Base-by-base conservation (phyloP, 1,140 invertebrate genomes). In the Cyphomyrmex costatus region DNA sequence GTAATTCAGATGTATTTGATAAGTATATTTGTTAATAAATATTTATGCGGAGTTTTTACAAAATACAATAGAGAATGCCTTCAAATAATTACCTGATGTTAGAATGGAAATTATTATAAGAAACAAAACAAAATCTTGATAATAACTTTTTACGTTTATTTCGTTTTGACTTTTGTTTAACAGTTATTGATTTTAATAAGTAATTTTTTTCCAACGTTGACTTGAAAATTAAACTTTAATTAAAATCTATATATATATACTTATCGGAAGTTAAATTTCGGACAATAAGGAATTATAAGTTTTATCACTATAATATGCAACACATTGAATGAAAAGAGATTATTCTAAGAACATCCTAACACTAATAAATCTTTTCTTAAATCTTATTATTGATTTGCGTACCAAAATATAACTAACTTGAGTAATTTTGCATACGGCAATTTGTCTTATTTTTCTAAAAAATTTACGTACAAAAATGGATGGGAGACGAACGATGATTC, bases 1-100 rank as follows among this genome's bases (percentile, higher is more conserved):
- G n/a, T 92, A 21, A 56, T 82, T 68, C 1, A 49, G 46, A 36
- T 36, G 8, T 36, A 36, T 36, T 36, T 36, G 36, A 1, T 36
- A 36, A 36, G 8, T 36, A 36, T 36, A 36, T 8, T 36, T 36
- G 8, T 36, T 36, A 36, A 36, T 36, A 36, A 36, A 36, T 0
- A 36, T 36, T 36, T 36, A 36, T 36, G 36, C 36, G 8, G n/a
- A n/a, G n/a, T 36, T 42, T 42, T 10, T 42, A 42, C 10, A 42
- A 42, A 42, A 42, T 42, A 10, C 8, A 42, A 42, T 36, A 36
- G 10, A 8, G 1, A 42, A 42, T 42, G 36, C 36, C 36, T 42
- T 42, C 8, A 42, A 42, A 42, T 42, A 42, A 42, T 30, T 0
- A 8, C 8, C 8, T 42, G 36, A 7, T 1, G 10, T 42, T 42